A percentile compares a stretch with the other conserved stretches of the same genome.
Evolutionary conservation across 2,113 vertebrate species (phyloP).

Genomic region (Albula glossodonta): DNA sequence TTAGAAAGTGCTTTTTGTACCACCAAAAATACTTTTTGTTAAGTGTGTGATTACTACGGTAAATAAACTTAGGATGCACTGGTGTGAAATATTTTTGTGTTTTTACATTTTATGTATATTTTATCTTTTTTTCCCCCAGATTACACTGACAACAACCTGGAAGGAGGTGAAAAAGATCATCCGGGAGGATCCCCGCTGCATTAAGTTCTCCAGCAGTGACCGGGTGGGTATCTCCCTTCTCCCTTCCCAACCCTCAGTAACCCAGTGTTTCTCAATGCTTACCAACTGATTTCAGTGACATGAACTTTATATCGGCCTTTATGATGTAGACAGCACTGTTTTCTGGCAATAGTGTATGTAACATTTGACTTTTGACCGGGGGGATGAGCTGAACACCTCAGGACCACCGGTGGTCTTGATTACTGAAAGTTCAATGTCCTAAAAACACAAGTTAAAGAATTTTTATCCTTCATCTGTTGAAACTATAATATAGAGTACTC

Average conservation of each 20-base stretch:
- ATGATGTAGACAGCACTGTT: no score
- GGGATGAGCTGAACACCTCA: no score
- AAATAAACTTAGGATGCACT: background rate
- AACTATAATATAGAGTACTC: no score
- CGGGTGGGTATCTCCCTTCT: constrained; percentile 70
- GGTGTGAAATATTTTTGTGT: background rate
- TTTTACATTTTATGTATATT: background rate
- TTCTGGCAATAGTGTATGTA: no score
- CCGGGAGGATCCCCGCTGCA: constrained; percentile 97
- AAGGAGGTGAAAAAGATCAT: constrained; percentile 99
- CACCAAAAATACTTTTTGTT: no score
- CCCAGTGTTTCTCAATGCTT: background rate
- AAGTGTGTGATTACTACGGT: background rate
- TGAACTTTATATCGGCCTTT: background rate
- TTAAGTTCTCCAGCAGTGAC: constrained; percentile 97
- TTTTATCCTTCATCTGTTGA: no score
- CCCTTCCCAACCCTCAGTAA: constrained; percentile 11
- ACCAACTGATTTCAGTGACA: background rate
- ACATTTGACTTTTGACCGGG: no score
- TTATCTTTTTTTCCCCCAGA: constrained; percentile 67
- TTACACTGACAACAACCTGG: constrained; percentile 96
- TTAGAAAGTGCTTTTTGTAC: no score
- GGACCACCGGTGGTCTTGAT: no score
- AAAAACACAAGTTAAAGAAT: no score
- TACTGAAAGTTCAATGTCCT: no score